Percentiles rank a stretch among this genome's conserved stretches.
Evolutionary conservation across 2,888 invertebrate genomes (phyloP).

Genomic region (Oligia latruncula): DNA sequence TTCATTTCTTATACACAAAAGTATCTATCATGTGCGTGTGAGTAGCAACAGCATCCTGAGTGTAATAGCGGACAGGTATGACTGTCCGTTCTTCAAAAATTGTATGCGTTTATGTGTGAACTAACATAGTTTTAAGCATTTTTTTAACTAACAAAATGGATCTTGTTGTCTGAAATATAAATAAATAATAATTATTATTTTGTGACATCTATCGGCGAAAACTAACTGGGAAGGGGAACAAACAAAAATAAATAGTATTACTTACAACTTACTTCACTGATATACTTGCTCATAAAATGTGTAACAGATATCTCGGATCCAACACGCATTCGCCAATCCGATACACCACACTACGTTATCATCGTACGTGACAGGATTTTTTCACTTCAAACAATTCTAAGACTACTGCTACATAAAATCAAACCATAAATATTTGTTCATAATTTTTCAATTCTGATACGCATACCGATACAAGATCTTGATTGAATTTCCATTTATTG

Average conservation of each 20-base stretch:
- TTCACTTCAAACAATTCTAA: conserved; percentile 28
- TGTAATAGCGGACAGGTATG: no score
- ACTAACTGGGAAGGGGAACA: background rate
- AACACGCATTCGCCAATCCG: conserved; percentile 35
- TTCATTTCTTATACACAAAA: background rate
- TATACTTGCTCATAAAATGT: conserved; percentile 11
- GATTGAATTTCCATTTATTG: conserved; percentile 55
- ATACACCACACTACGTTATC: conserved; percentile 20
- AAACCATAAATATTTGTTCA: background rate
- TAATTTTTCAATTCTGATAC: conserved; percentile 28
- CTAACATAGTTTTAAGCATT: no score
- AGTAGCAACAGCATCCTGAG: no score
- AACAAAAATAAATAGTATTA: background rate
- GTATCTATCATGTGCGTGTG: no score
- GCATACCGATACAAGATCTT: conserved; percentile 5
- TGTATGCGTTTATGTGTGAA: no score
- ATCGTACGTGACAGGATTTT: conserved; percentile 45
- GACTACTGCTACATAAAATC: conserved; percentile 4
- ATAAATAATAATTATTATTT: no score
- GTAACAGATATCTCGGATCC: conserved; percentile 6
- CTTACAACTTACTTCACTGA: background rate
- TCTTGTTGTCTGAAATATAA: no score
- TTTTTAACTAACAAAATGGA: no score
- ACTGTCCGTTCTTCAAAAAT: no score
- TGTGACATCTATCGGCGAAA: background rate